A percentile compares a stretch with the other conserved stretches of the same genome.
Conservation (phyloP, 2,797 vertebrate species). For the Amblyopsis hoosieri region DNA sequence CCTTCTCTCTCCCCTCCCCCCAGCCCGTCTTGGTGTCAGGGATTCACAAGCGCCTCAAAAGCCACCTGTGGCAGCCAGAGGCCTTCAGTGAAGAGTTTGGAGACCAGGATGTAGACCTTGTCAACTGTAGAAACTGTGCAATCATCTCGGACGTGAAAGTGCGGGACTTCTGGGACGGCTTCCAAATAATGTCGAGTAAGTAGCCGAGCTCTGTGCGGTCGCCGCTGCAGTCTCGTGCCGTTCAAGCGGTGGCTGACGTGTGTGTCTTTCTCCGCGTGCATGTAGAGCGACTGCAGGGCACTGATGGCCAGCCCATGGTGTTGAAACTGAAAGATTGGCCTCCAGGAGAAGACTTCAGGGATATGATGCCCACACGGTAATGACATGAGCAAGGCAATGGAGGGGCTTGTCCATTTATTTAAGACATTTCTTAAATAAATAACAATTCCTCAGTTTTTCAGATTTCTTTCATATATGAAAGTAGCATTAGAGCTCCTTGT, state of each 20-base stretch:
- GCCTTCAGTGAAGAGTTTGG: conserved; percentile 98
- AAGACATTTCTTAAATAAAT: too few species aligned
- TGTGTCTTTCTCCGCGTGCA: conserved; percentile 14
- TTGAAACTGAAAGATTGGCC: conserved; percentile 99
- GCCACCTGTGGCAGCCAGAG: conserved; percentile 89
- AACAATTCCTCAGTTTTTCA: too few species aligned
- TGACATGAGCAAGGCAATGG: conserved; percentile 10
- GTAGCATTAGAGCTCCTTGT: too few species aligned
- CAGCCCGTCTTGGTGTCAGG: conserved; percentile 98
- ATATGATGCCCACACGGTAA: conserved; percentile 98
- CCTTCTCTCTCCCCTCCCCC: conserved; percentile 6
- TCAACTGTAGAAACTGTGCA: conserved; percentile 98
- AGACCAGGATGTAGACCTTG: conserved; percentile 97
- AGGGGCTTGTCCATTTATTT: too few species aligned
- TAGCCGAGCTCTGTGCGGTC: conserved; percentile 26
- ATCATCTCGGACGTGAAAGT: conserved; percentile 99
- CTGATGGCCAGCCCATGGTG: conserved; percentile 94
- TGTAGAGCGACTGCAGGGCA: conserved; percentile 88
- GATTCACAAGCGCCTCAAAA: conserved; percentile 93
- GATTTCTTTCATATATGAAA: too few species aligned
- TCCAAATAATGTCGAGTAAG: conserved; percentile 95
- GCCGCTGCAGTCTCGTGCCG: background rate
- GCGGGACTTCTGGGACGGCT: conserved; percentile 99
- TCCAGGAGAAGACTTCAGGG: conserved; percentile 96
- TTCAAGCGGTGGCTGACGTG: background rate